phyloP scores from a whole-genome alignment of 2,888 invertebrate species.

The Hybos culiciformis region DNA sequence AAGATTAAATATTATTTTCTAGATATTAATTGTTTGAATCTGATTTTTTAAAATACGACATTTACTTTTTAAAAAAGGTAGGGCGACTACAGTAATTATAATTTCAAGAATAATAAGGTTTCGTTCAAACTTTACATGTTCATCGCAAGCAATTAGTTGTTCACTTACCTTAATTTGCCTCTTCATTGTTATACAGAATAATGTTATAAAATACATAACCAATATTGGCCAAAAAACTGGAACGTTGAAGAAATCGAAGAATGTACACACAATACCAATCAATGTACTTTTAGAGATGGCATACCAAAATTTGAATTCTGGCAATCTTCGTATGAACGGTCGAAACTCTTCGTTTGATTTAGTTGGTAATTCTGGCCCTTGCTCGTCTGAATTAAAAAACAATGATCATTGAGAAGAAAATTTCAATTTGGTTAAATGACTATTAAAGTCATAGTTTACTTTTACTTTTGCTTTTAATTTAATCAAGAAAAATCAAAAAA shows the following conservation, averaged over 20 bases:
- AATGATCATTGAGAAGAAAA: too few species aligned
- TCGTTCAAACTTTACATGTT: too few species aligned
- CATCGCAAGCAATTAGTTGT: background rate
- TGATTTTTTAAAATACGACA: too few species aligned
- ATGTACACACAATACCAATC: slow-evolving; percentile 81
- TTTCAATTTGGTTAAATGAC: too few species aligned
- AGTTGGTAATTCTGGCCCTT: slow-evolving; percentile 87
- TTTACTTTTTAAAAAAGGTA: too few species aligned
- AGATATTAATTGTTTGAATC: too few species aligned
- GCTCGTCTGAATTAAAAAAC: slow-evolving; percentile 23
- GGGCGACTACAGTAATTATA: too few species aligned
- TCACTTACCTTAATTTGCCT: slow-evolving; percentile 87
- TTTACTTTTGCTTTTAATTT: too few species aligned
- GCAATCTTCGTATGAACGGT: slow-evolving; percentile 90
- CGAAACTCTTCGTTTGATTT: slow-evolving; percentile 94
- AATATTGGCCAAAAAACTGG: slow-evolving; percentile 99
- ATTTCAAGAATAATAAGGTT: too few species aligned
- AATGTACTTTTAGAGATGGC: slow-evolving; percentile 90
- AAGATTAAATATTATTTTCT: too few species aligned
- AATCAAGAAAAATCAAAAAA: too few species aligned
- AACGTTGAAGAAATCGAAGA: slow-evolving; percentile 96
- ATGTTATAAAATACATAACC: slow-evolving; percentile 98
- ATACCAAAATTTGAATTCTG: slow-evolving; percentile 99
- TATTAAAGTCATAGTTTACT: too few species aligned
- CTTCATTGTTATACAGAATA: slow-evolving; percentile 99